A percentile compares a stretch with the other conserved stretches of the same genome.
Evolutionary conservation across 1,140 invertebrate genomes (phyloP).

Genomic region (Cherax destructor): DNA sequence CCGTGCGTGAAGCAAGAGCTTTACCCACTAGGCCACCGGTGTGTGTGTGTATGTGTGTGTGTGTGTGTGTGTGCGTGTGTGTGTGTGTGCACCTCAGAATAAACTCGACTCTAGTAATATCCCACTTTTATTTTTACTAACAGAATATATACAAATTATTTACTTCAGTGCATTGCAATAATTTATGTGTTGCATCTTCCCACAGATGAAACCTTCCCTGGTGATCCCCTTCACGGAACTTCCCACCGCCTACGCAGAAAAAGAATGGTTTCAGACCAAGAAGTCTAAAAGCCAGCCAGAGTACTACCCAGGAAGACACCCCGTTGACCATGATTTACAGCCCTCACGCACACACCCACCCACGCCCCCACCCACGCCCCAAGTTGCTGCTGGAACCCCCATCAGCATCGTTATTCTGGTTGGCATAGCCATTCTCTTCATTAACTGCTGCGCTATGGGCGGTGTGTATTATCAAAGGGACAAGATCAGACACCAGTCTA

Average conservation of each 20-base stretch:
- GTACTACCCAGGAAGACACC: background rate
- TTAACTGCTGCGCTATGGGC: constrained; percentile 86
- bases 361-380: constrained; percentile 36
- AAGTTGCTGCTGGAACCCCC: constrained; percentile 73
- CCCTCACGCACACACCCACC: background rate
- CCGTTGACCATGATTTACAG: background rate
- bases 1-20: no score
- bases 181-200: background rate
- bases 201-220: background rate
- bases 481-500: constrained; percentile 78
- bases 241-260: background rate
- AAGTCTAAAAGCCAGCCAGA: background rate
- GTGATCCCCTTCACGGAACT: background rate
- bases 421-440: constrained; percentile 85
- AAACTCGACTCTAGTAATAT: no score
- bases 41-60: no score
- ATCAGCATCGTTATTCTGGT: constrained; percentile 86
- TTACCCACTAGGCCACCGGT: no score
- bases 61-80: no score
- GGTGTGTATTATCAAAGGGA: constrained; percentile 86
- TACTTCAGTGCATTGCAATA: no score
- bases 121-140: no score
- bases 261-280: background rate
- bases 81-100: no score
- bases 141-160: no score